These are phyloP conservation scores for Lepisosteus osseus DNA, from an alignment of 2,113 vertebrate species.

Conservation along the genomic window DNA sequence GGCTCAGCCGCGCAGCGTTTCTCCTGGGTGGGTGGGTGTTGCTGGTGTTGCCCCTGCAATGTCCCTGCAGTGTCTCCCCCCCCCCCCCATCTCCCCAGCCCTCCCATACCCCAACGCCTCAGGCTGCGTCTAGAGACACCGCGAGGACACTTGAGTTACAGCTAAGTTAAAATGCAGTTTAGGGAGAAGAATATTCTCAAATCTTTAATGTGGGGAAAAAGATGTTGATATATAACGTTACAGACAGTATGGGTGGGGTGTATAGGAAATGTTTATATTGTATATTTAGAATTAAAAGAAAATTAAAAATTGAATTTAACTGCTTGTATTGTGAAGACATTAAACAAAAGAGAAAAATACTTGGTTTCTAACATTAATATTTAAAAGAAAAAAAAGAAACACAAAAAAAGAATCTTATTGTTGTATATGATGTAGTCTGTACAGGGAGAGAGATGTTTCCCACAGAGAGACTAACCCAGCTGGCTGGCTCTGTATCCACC, in stretches of 20 bases:
- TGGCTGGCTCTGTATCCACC: conserved; percentile 15
- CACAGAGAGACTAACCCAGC: not conserved
- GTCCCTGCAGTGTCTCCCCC: conserved; percentile 21
- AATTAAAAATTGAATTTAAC: conserved; percentile 61
- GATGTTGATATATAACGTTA: conserved; percentile 47
- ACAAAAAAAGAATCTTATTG: conserved; percentile 57
- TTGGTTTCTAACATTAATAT: conserved; percentile 75
- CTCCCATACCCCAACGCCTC: conserved; percentile 26
- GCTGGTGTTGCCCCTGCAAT: conserved; percentile 13
- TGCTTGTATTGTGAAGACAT: conserved; percentile 80
- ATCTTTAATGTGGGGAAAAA: conserved; percentile 4
- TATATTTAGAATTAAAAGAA: conserved; percentile 76
- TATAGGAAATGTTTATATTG: conserved; percentile 74
- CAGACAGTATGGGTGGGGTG: conserved; percentile 57
- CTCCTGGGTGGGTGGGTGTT: conserved; percentile 20
- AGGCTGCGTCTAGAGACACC: conserved; percentile 7
- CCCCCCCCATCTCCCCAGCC: not conserved
- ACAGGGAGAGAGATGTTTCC: not conserved
- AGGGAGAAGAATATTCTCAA: not conserved
- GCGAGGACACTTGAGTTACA: not conserved
- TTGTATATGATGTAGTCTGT: conserved; percentile 14
- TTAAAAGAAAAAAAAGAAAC: conserved; percentile 52
- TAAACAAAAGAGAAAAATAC: conserved; percentile 56
- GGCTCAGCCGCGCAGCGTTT: conserved; percentile 21
- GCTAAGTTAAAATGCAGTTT: too few relatives aligned